A percentile compares a stretch with the other conserved stretches of the same genome.
Conservation (phyloP, 2,888 invertebrate genomes). For the Ochropleura plecta region DNA sequence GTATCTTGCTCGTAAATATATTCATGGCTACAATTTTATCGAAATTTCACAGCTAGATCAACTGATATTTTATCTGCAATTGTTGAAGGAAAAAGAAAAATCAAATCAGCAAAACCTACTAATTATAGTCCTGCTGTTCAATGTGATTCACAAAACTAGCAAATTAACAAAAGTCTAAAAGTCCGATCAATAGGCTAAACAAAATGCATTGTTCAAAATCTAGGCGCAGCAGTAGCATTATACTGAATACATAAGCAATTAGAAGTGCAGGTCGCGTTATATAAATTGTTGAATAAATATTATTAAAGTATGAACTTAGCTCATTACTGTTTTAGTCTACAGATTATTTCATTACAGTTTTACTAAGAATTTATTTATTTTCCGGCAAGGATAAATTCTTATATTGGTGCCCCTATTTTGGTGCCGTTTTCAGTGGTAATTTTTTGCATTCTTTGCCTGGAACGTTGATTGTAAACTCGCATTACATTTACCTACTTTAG, state of each 20-base stretch:
- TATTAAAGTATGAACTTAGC: background rate
- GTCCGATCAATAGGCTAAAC: background rate
- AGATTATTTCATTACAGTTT: background rate
- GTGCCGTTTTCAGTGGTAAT: background rate
- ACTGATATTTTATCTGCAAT: background rate
- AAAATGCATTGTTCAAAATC: background rate
- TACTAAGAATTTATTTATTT: background rate
- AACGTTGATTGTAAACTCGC: background rate
- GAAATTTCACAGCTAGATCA: background rate
- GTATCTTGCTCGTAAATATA: background rate
- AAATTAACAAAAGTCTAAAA: background rate
- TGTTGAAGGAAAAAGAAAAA: background rate
- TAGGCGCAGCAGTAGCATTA: background rate
- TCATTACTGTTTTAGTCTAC: conserved; percentile 2
- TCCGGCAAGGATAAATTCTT: background rate
- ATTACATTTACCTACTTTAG: background rate
- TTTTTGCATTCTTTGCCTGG: background rate
- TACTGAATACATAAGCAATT: background rate
- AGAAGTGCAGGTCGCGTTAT: conserved; percentile 1
- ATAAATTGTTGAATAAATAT: conserved; percentile 18
- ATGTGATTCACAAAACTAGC: background rate
- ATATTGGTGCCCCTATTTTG: too few relatives aligned
- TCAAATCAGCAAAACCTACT: background rate
- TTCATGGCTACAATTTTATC: background rate
- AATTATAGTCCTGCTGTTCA: background rate